A percentile compares a stretch with the other conserved stretches of the same genome.
Conservation (phyloP, 35 echinoderm and acorn worm species). For the Patiria miniata region DNA sequence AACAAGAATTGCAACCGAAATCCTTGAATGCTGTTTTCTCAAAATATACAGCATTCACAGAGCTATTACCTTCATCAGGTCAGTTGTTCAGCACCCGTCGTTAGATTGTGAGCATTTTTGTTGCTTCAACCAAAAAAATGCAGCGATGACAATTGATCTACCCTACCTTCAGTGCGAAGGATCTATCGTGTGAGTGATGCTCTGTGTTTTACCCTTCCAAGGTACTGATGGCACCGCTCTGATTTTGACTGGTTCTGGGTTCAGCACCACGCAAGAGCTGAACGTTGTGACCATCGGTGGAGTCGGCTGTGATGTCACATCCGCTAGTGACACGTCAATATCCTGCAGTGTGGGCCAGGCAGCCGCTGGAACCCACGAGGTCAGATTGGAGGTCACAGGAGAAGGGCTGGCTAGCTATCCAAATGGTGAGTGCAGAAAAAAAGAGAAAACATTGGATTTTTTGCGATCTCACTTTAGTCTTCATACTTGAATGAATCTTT, state of each 20-base stretch:
- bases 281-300: slow-evolving; percentile 57
- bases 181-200: background rate
- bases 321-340: slow-evolving; percentile 16
- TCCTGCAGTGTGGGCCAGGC: slow-evolving; percentile 2
- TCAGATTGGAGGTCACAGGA: background rate
- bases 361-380: background rate
- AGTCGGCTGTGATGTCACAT: slow-evolving; percentile 22
- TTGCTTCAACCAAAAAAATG: too few relatives aligned
- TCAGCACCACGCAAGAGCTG: slow-evolving; percentile 19
- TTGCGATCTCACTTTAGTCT: too few relatives aligned
- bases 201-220: background rate
- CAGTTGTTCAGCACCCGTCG: too few relatives aligned
- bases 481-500: too few relatives aligned
- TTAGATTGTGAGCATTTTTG: too few relatives aligned
- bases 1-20: too few relatives aligned
- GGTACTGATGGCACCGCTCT: slow-evolving; percentile 9
- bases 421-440: slow-evolving; percentile 14
- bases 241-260: slow-evolving; percentile 39
- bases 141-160: too few relatives aligned
- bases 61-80: too few relatives aligned
- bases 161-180: too few relatives aligned
- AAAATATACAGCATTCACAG: too few relatives aligned
- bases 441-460: background rate
- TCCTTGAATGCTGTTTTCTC: too few relatives aligned
- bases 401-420: slow-evolving; percentile 19